A percentile compares a stretch with the other conserved stretches of the same genome.
phyloP scores from a whole-genome alignment of 2,797 vertebrate species.

The Rachycentron canadum region DNA sequence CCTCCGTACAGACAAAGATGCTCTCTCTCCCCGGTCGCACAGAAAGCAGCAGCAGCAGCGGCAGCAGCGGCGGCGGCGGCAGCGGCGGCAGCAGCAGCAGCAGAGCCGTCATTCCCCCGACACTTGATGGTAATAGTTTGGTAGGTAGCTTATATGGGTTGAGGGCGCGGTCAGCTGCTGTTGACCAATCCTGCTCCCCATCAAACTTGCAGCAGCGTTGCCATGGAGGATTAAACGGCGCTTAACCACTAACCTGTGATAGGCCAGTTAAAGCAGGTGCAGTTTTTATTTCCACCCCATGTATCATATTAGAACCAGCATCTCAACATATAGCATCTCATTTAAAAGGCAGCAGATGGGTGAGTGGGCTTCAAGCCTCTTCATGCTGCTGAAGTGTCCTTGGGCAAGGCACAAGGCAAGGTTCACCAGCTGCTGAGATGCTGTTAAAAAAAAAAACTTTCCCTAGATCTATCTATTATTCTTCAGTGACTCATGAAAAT shows the following conservation, averaged over 20 bases:
- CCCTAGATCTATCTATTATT: neutral
- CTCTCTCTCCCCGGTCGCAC: conserved; percentile 80
- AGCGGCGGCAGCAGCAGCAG: conserved; percentile 58
- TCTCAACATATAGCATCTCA: conserved; percentile 12
- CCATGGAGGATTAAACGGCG: conserved; percentile 64
- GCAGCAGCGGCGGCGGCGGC: conserved; percentile 43
- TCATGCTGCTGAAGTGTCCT: conserved; percentile 46
- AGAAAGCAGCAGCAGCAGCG: conserved; percentile 50
- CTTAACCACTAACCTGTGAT: conserved; percentile 30
- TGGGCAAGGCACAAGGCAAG: conserved; percentile 39
- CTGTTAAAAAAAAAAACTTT: neutral
- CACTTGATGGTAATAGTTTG: conserved; percentile 82
- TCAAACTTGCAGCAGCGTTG: conserved; percentile 65
- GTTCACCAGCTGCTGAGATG: conserved; percentile 2
- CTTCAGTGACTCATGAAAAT: conserved; percentile 3
- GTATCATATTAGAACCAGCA: neutral
- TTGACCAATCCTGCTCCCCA: conserved; percentile 83
- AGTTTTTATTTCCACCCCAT: neutral
- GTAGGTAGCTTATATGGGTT: conserved; percentile 78
- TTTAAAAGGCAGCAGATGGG: neutral
- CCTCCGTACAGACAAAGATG: conserved; percentile 78
- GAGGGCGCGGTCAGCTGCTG: conserved; percentile 86
- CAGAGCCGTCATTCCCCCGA: conserved; percentile 72
- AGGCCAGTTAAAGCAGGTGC: neutral
- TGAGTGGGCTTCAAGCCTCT: conserved; percentile 6